phyloP scores from a whole-genome alignment of 2,797 vertebrate genomes.

The Saxicola maurus region DNA sequence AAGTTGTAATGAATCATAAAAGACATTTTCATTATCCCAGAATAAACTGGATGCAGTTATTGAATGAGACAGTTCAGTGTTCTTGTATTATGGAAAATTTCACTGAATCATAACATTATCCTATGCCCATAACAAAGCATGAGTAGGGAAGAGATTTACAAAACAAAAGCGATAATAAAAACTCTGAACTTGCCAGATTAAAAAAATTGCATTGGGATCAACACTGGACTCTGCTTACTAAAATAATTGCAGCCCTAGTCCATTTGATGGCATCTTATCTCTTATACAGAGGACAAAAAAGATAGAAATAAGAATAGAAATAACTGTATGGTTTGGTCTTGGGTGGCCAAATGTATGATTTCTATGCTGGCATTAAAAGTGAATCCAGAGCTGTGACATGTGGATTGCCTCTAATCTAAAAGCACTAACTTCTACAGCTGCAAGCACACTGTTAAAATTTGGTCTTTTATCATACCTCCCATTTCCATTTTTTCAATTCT shows the following conservation, averaged over 20 bases:
- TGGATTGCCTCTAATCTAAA: slow-evolving; percentile 35
- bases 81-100: slow-evolving; percentile 1
- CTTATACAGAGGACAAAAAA: not conserved
- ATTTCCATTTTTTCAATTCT: slow-evolving; percentile 6
- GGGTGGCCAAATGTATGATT: slow-evolving; percentile 9
- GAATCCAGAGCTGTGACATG: not conserved
- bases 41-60: slow-evolving; percentile 43
- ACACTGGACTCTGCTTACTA: not conserved
- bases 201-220: not conserved
- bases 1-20: slow-evolving; percentile 40
- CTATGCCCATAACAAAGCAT: not conserved
- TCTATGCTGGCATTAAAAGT: not conserved
- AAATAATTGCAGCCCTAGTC: slow-evolving; percentile 13
- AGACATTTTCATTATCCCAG: slow-evolving; percentile 41
- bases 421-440: slow-evolving; percentile 7
- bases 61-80: slow-evolving; percentile 3
- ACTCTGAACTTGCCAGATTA: not conserved
- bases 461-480: not conserved
- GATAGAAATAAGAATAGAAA: not conserved
- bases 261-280: not conserved
- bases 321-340: not conserved
- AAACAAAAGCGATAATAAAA: slow-evolving; percentile 20
- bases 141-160: not conserved
- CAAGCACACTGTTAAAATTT: not conserved
- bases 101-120: not conserved